Evolutionary conservation across 1,140 invertebrate genomes (phyloP).

Genomic region (Teleopsis dalmanni): DNA sequence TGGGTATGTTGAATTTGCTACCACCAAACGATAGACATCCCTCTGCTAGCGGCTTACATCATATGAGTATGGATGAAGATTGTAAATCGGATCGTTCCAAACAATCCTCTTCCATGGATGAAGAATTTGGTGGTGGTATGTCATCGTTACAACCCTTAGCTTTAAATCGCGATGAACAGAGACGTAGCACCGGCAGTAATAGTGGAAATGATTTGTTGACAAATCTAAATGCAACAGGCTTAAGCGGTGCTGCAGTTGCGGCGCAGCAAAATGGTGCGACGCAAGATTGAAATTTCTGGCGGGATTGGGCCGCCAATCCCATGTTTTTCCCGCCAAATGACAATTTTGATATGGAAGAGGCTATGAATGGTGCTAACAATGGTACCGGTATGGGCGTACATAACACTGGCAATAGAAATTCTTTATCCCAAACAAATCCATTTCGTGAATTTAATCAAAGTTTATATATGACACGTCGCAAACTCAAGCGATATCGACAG

Average conservation of each 20-base stretch:
- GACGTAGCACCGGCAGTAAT: conserved; percentile 34
- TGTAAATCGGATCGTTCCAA: conserved; percentile 57
- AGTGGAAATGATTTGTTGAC: not conserved
- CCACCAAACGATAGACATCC: conserved; percentile 63
- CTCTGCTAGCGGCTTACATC: conserved; percentile 41
- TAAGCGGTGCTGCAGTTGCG: not conserved
- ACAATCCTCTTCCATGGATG: conserved; percentile 57
- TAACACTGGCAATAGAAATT: not conserved
- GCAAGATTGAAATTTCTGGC: conserved; percentile 52
- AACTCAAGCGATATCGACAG: conserved; percentile 33
- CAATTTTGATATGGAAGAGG: conserved; percentile 23
- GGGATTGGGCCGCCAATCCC: conserved; percentile 44
- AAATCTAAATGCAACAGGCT: not conserved
- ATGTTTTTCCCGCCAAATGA: conserved; percentile 33
- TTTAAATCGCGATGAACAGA: conserved; percentile 46
- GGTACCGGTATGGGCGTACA: not conserved
- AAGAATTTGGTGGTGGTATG: conserved; percentile 47
- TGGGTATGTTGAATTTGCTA: conserved; percentile 73
- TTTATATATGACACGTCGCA: conserved; percentile 29
- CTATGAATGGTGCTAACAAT: conserved; percentile 8
- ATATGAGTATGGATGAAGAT: conserved; percentile 52
- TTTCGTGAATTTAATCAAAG: conserved; percentile 36
- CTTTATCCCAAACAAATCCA: conserved; percentile 7
- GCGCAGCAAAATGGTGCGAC: conserved; percentile 54
- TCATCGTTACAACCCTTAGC: conserved; percentile 42